Conservation (phyloP, 1,140 invertebrate species). For the Anthonomus grandis region DNA sequence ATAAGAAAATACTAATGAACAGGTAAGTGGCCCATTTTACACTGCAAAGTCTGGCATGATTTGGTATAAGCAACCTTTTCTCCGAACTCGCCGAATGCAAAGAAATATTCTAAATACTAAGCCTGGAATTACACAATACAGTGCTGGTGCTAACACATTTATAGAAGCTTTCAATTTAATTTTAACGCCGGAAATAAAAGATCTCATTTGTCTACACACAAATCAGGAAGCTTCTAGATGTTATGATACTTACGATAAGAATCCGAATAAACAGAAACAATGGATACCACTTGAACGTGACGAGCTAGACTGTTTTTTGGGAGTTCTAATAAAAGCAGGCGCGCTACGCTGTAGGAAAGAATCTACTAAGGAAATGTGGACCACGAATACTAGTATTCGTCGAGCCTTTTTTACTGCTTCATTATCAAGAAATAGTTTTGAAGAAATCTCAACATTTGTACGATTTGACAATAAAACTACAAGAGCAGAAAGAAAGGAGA, state of each 20-base stretch:
- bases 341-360: slow-evolving; percentile 23
- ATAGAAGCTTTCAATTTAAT: too few relatives aligned
- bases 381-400: slow-evolving; percentile 2
- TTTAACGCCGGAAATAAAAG: slow-evolving; percentile 9
- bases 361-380: slow-evolving; percentile 2
- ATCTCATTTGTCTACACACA: neutral
- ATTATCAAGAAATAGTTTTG: slow-evolving; percentile 11
- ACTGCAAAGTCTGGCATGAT: too few relatives aligned
- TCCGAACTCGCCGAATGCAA: too few relatives aligned
- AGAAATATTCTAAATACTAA: too few relatives aligned
- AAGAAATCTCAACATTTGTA: neutral
- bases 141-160: too few relatives aligned
- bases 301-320: slow-evolving; percentile 17
- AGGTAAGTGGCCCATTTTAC: too few relatives aligned
- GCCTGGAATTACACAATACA: too few relatives aligned
- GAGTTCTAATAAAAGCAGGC: slow-evolving; percentile 23
- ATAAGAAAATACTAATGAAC: too few relatives aligned
- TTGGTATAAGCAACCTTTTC: too few relatives aligned
- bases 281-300: neutral
- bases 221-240: neutral
- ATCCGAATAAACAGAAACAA: neutral
- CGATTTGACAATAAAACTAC: neutral
- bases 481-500: slow-evolving; percentile 6
- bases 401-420: slow-evolving; percentile 3
- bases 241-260: neutral